phyloP scores from a whole-genome alignment of 2,113 vertebrate species.

The Crotophaga sulcirostris region DNA sequence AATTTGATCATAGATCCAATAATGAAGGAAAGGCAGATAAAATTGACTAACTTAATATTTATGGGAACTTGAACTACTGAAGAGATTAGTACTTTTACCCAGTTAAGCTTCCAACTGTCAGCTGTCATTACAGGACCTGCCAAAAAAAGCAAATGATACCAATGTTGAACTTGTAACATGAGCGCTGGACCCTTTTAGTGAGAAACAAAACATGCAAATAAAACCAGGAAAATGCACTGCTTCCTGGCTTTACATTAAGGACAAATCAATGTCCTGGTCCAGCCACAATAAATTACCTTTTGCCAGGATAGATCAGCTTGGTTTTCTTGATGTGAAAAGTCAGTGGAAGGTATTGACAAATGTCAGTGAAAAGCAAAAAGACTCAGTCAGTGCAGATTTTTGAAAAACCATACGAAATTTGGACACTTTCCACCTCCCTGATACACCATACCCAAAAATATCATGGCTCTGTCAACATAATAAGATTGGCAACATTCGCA shows the following conservation, averaged over 20 bases:
- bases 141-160: constrained; percentile 62
- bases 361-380: background rate
- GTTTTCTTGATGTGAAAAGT: background rate
- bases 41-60: constrained; percentile 73
- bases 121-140: constrained; percentile 52
- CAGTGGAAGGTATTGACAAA: background rate
- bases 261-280: constrained; percentile 51
- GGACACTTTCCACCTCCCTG: background rate
- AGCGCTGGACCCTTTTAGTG: constrained; percentile 28
- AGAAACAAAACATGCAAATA: constrained; percentile 49
- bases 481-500: background rate
- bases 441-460: background rate
- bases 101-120: constrained; percentile 67
- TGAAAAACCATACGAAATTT: background rate
- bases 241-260: constrained; percentile 54
- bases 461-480: background rate
- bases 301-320: background rate
- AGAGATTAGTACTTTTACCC: constrained; percentile 70
- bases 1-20: constrained; percentile 68
- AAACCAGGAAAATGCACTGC: constrained; percentile 34
- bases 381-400: background rate
- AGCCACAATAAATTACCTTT: constrained; percentile 35
- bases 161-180: constrained; percentile 52
- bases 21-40: constrained; percentile 66
- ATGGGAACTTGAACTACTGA: constrained; percentile 67